Evolutionary conservation across 2,113 vertebrate species (phyloP), one percentile per base, ranked within the genome.

Genomic region (Corythornis madagascariensis): DNA sequence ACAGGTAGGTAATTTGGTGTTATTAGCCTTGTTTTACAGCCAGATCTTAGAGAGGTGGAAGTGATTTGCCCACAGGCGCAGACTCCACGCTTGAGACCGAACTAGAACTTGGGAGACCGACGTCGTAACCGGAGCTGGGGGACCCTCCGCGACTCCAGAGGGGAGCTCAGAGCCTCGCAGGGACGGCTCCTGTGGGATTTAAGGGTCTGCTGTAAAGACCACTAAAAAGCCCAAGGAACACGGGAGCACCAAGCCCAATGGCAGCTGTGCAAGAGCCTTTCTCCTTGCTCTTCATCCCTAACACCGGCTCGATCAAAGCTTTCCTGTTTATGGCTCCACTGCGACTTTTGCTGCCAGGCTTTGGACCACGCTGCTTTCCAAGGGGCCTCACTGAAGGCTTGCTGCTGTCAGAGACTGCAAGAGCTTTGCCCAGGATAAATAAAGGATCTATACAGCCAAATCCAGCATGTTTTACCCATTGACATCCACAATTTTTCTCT

Each of bases 51-150:
- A 40, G 84, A 94, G 92, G 92, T 89, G 94, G 89, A 95, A 96
- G 92, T 83, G 92, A 96, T 95, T 96, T 96, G 89, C 96, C 96
- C 94, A 91, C 89, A 89, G 95, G 95, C 96, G 38, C 81, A 47
- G 78, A 31, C 92, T 85, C 89, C 6, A 43, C 0, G 6, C 82
- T 63, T 26, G 6, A 53, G 90, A 71, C 63, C 48, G 59, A 24
- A 89, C 42, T 63, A 55, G 90, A 83, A 83, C 12, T 28, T 20
- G 86, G 81, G 84, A 93, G 88, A 87, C 25, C 13, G 2, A 35
- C 11, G 1, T 26, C 1, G 8, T 85, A 85, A 92, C 25, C 1
- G 0, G 80, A 86, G 55, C 12, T 42, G 88, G 81, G 90, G 90
- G 90, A 88, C 45, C 61, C 50, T 78, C 18, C 0, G 0, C 11